Conservation (phyloP, 2,888 invertebrate genomes). For the Mythimna lalbum region DNA sequence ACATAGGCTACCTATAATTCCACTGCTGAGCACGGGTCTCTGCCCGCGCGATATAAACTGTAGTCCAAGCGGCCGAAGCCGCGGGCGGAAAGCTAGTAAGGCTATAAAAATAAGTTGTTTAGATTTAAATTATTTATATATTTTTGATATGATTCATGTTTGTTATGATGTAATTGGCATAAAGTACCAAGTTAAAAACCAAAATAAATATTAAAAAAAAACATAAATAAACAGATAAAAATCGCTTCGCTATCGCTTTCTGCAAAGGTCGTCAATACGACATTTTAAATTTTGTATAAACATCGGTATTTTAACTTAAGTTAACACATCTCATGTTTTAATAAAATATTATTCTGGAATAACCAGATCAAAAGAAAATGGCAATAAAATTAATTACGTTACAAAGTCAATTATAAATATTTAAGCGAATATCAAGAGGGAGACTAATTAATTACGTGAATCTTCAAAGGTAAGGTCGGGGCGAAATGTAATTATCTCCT, state of each 20-base stretch:
- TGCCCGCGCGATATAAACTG: too few relatives aligned
- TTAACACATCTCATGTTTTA: constrained; percentile 34
- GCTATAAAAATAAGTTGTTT: too few relatives aligned
- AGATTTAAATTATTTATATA: too few relatives aligned
- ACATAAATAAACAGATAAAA: too few relatives aligned
- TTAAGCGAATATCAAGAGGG: constrained; percentile 67
- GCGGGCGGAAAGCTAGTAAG: too few relatives aligned
- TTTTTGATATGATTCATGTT: too few relatives aligned
- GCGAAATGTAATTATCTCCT: constrained; percentile 69
- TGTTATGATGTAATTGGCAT: too few relatives aligned
- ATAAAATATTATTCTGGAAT: constrained; percentile 53
- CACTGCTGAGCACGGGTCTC: too few relatives aligned
- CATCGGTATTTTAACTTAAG: constrained; percentile 17
- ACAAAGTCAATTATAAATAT: constrained; percentile 67
- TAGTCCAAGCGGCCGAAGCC: too few relatives aligned
- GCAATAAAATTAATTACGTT: constrained; percentile 65
- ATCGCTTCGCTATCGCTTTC: constrained; percentile 15
- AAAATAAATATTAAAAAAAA: too few relatives aligned
- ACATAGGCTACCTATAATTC: too few relatives aligned
- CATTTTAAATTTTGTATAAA: constrained; percentile 16
- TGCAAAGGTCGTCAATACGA: constrained; percentile 29
- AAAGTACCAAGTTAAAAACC: too few relatives aligned
- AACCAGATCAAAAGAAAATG: constrained; percentile 58
- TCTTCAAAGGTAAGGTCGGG: constrained; percentile 74
- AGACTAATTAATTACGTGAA: constrained; percentile 73